These are phyloP conservation scores for Aulostomus chinensis DNA, from an alignment of 2,797 vertebrate genomes.

Conservation along the genomic window DNA sequence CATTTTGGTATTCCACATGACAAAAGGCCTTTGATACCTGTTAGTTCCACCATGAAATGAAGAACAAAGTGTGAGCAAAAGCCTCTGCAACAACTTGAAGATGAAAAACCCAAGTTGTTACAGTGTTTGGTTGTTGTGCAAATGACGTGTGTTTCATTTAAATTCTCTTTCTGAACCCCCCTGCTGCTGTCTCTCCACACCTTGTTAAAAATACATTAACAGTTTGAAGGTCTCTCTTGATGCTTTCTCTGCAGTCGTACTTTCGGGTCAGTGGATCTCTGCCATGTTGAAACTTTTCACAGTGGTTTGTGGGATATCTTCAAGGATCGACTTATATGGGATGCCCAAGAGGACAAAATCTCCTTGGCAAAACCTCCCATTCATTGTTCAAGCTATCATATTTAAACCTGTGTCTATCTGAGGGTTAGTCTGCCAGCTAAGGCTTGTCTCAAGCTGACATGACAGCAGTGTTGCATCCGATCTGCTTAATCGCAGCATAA, in stretches of 20 bases:
- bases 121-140: slow-evolving; percentile 12
- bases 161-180: neutral
- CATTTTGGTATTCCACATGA: slow-evolving; percentile 46
- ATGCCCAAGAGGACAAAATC: slow-evolving; percentile 12
- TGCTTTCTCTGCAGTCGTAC: neutral
- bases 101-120: slow-evolving; percentile 15
- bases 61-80: slow-evolving; percentile 36
- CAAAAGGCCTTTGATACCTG: slow-evolving; percentile 46
- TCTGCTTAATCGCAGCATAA: slow-evolving; percentile 64
- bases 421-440: slow-evolving; percentile 20
- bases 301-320: slow-evolving; percentile 12
- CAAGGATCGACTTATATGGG: slow-evolving; percentile 7
- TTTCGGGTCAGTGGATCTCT: slow-evolving; percentile 2
- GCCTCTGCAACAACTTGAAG: slow-evolving; percentile 12
- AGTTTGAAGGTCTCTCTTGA: slow-evolving; percentile 22
- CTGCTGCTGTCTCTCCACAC: slow-evolving; percentile 9
- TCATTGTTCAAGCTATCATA: slow-evolving; percentile 30
- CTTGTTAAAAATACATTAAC: slow-evolving; percentile 25
- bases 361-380: slow-evolving; percentile 32
- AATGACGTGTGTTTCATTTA: slow-evolving; percentile 11
- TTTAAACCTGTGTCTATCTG: slow-evolving; percentile 23
- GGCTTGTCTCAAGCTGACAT: slow-evolving; percentile 17
- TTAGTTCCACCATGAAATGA: slow-evolving; percentile 46
- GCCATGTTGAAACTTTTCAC: slow-evolving; percentile 9
- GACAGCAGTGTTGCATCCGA: slow-evolving; percentile 48